A percentile compares a stretch with the other conserved stretches of the same genome.
These are phyloP conservation scores for Pseudocheirus occidentalis DNA, from an alignment of 2,797 vertebrate species.

Conservation along the genomic window DNA sequence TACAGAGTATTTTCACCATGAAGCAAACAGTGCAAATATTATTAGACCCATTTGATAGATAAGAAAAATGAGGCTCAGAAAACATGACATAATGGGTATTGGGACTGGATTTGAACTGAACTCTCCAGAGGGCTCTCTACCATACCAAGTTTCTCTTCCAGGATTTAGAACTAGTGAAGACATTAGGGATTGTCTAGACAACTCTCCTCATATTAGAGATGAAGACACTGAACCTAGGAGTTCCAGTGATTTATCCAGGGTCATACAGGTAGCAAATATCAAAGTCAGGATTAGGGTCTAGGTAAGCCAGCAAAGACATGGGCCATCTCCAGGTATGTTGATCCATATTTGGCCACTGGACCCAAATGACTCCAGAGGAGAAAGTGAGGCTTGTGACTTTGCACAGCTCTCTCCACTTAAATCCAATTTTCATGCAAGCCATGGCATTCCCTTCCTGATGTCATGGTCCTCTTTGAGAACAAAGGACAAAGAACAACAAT, in stretches of 20 bases:
- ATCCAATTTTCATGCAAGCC: too few species aligned
- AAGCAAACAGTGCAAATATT: neutral
- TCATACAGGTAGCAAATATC: neutral
- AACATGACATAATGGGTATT: neutral
- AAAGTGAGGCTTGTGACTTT: too few species aligned
- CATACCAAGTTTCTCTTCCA: neutral
- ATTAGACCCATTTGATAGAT: neutral
- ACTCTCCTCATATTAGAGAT: neutral
- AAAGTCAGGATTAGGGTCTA: neutral
- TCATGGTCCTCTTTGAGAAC: too few species aligned
- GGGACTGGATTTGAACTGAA: neutral
- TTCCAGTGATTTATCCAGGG: neutral
- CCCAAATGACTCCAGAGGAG: too few species aligned
- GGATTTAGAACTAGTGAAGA: neutral
- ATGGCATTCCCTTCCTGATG: too few species aligned
- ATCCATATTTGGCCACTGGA: too few species aligned
- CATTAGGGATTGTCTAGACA: neutral
- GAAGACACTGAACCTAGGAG: neutral
- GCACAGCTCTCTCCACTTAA: too few species aligned
- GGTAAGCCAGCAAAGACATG: neutral
- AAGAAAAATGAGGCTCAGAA: neutral
- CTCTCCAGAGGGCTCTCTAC: neutral
- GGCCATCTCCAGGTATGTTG: too few species aligned
- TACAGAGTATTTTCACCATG: neutral
- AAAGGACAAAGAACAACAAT: too few species aligned